phyloP scores from a whole-genome alignment of 2,113 vertebrate species.

The Archilochus colubris region DNA sequence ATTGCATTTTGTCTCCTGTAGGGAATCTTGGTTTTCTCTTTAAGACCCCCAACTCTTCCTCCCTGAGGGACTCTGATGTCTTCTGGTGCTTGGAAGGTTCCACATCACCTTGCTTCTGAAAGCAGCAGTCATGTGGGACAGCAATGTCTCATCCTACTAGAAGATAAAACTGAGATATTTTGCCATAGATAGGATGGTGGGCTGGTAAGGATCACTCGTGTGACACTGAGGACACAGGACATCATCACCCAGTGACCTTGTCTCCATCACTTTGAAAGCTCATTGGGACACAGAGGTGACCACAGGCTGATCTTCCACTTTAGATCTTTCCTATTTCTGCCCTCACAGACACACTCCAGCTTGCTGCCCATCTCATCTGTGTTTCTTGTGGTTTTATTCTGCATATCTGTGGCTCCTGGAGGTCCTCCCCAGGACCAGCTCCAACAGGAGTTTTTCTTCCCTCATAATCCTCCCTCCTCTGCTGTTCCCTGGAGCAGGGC shows the following conservation, averaged over 20 bases:
- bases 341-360: no score
- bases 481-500: not conserved
- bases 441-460: no score
- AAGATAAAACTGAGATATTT: not conserved
- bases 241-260: not conserved
- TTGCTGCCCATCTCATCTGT: not conserved
- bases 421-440: not conserved
- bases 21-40: not conserved
- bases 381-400: not conserved
- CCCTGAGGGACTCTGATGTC: not conserved
- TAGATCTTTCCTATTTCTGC: not conserved
- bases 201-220: not conserved
- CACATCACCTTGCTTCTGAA: not conserved
- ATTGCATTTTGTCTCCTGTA: not conserved
- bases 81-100: not conserved
- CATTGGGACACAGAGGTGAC: not conserved
- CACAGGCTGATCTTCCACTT: not conserved
- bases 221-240: rapidly evolving
- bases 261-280: not conserved
- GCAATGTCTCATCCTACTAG: not conserved
- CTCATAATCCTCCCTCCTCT: not conserved
- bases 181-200: not conserved
- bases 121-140: not conserved
- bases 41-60: not conserved
- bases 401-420: not conserved